Percentiles rank a stretch among this genome's conserved stretches.
phyloP scores from a whole-genome alignment of 2,888 invertebrate species.

The Macropis europaea region DNA sequence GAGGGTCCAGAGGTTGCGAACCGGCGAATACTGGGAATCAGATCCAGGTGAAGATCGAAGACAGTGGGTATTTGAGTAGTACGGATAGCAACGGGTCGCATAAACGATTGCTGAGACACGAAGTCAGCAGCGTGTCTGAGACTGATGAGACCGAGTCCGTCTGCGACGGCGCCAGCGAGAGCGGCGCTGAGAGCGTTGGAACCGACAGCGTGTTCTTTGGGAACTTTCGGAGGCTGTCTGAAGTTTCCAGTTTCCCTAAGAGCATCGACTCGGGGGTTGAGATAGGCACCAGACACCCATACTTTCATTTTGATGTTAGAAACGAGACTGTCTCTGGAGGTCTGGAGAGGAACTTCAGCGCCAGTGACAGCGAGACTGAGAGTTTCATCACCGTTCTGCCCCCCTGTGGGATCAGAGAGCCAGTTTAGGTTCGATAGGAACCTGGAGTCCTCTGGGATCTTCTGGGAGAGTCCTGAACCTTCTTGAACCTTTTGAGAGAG shows the following conservation, averaged over 20 bases:
- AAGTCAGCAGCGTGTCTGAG: constrained; percentile 84
- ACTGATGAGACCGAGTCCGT: constrained; percentile 91
- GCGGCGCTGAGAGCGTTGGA: constrained; percentile 92
- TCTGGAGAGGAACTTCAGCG: constrained; percentile 69
- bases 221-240: constrained; percentile 83
- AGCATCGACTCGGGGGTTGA: constrained; percentile 73
- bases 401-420: constrained; percentile 51
- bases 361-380: constrained; percentile 80
- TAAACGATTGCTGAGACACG: constrained; percentile 68
- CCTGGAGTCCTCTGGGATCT: too few relatives aligned
- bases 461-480: too few relatives aligned
- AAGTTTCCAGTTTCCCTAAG: constrained; percentile 65
- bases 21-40: constrained; percentile 4
- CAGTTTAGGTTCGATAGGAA: constrained; percentile 6
- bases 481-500: too few relatives aligned
- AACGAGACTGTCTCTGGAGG: constrained; percentile 44
- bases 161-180: constrained; percentile 91
- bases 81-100: constrained; percentile 85
- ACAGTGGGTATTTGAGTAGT: constrained; percentile 93
- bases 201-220: constrained; percentile 93
- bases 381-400: constrained; percentile 80
- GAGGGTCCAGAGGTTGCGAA: constrained; percentile 13
- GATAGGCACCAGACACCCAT: constrained; percentile 52
- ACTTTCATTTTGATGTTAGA: constrained; percentile 51
- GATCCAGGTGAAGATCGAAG: constrained; percentile 76